Percentiles rank a stretch among this genome's conserved stretches.
Evolutionary conservation across 2,888 invertebrate genomes (phyloP).

Genomic region (Brachylomia viminalis): DNA sequence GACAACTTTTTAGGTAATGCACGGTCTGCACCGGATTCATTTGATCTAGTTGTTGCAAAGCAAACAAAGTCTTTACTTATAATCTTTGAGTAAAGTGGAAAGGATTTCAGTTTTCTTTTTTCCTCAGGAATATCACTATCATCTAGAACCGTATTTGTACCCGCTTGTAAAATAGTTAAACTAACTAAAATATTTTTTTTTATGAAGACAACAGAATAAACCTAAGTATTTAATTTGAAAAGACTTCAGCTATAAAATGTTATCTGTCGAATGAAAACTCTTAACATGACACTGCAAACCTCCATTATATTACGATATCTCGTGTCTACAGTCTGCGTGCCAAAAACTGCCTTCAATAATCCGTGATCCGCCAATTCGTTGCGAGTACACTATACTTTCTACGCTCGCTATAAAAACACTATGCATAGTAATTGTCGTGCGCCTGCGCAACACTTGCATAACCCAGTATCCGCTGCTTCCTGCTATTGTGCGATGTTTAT

Average conservation of each 20-base stretch:
- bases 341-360: slow-evolving; percentile 36
- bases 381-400: slow-evolving; percentile 61
- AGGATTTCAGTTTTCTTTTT: neutral
- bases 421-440: slow-evolving; percentile 60
- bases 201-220: neutral
- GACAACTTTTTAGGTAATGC: neutral
- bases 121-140: neutral
- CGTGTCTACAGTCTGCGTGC: slow-evolving; percentile 43
- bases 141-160: neutral
- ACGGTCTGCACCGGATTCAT: neutral
- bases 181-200: too few species aligned
- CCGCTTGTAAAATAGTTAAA: neutral
- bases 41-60: too few species aligned
- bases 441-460: slow-evolving; percentile 57
- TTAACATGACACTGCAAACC: neutral
- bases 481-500: slow-evolving; percentile 57
- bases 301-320: neutral
- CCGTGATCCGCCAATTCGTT: slow-evolving; percentile 49
- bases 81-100: neutral
- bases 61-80: neutral
- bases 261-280: neutral
- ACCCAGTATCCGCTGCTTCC: slow-evolving; percentile 55
- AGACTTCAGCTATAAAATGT: neutral
- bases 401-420: slow-evolving; percentile 56
- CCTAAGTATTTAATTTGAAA: neutral